Conservation (phyloP, 2,888 invertebrate genomes). For the Pasiphila rectangulata region DNA sequence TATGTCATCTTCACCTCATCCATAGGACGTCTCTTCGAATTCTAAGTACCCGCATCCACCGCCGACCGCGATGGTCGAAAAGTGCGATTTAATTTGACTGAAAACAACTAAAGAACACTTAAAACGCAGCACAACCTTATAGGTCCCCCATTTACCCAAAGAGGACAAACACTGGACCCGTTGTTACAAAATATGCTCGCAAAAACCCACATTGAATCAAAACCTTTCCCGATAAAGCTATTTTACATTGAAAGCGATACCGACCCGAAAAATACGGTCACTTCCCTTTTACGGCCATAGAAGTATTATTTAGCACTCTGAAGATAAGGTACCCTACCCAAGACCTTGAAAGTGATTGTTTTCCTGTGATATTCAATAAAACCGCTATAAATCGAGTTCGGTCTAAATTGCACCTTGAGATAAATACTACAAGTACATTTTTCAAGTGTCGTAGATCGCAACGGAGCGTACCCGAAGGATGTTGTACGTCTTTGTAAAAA, state of each 20-base stretch:
- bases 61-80: no score
- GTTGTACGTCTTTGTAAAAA: slow-evolving; percentile 56
- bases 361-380: slow-evolving; percentile 36
- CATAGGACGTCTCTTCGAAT: no score
- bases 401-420: slow-evolving; percentile 40
- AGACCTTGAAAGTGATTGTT: slow-evolving; percentile 27
- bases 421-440: slow-evolving; percentile 38
- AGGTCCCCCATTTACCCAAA: neutral
- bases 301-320: slow-evolving; percentile 21
- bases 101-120: neutral
- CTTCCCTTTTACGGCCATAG: slow-evolving; percentile 26
- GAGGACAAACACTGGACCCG: neutral
- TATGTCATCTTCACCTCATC: no score
- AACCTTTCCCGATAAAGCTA: neutral
- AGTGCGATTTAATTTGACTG: no score
- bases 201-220: neutral
- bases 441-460: slow-evolving; percentile 37
- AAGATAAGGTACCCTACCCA: slow-evolving; percentile 19
- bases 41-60: no score
- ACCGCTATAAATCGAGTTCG: slow-evolving; percentile 38
- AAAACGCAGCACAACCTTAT: neutral
- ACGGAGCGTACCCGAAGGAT: slow-evolving; percentile 32
- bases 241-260: neutral
- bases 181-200: neutral
- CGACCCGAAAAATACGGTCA: slow-evolving; percentile 14